Evolutionary conservation across 2,888 invertebrate genomes (phyloP), one percentile per base, ranked within the genome.

Genomic region (Metallyticus violacea): DNA sequence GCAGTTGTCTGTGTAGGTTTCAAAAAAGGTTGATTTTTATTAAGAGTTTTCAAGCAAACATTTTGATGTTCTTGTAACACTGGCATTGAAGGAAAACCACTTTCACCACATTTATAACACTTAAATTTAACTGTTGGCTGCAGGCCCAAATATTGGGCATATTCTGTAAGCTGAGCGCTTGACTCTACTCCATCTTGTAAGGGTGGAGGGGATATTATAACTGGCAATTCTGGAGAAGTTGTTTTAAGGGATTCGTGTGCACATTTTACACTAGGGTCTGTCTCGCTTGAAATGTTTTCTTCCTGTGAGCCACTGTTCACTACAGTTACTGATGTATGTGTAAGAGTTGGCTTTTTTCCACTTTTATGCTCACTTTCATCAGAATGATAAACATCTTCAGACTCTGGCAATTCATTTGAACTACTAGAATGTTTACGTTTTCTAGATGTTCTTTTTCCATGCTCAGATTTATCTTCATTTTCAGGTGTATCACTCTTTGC

Each of bases 61-160:
- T 94, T 92, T 90, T 95, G 94, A 91, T 96, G 96, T 89, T 95
- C 95, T 90, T 96, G 95, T 82, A 96, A 92, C 91, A 94, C 93
- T 76, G 93, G 93, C 88, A 96, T 91, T 15, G 95, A 94, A 89
- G 94, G 94, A 91, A 95, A 96, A 87, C 94, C 94, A 89, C 94
- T 94, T 77, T 93, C 93, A 90, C 94, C 94, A 92, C 97, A 97
- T 91, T 95, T 96, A 79, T 95, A 93, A 91, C 97, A 97, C 90
- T 95, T 95, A 90, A 95, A 94, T 91, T 95, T 95, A 83, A 95
- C 94, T 91, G 94, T 94, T 6, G 95, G 95, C 90, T 96, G 95
- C 86, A 96, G 91, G 22, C 96, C 95, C 89, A 96, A 92, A 91
- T 95, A 96, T 90, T 96, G 96, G 83, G 95, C 95, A 92, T 95